Evolutionary conservation across 2,888 invertebrate genomes (phyloP).

Genomic region (Scaptomyza cyrtandrae): DNA sequence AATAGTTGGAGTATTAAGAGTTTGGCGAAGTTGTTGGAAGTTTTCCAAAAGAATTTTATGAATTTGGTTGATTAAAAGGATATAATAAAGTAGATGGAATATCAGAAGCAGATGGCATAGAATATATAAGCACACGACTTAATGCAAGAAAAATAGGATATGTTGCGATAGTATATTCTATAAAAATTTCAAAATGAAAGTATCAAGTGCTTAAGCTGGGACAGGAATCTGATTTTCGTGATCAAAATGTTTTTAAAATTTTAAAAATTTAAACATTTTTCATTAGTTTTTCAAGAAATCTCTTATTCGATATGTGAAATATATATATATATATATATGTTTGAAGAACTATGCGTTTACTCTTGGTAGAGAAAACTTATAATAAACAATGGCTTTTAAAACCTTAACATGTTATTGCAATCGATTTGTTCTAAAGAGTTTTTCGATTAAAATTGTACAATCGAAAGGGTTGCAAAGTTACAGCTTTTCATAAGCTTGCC

Average conservation of each 20-base stretch:
- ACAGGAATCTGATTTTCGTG: not conserved
- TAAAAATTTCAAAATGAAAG: not conserved
- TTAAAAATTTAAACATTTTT: not conserved
- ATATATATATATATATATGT: no score
- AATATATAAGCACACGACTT: not conserved
- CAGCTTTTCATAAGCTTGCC: not conserved
- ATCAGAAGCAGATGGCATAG: not conserved
- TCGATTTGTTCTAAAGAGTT: not conserved
- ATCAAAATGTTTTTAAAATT: no score
- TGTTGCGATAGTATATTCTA: no score
- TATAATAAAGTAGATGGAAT: not conserved
- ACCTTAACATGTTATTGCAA: not conserved
- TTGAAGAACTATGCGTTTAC: no score
- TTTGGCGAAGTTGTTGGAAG: not conserved
- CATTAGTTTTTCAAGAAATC: not conserved
- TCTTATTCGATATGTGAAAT: no score
- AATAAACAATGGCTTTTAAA: not conserved
- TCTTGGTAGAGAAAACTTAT: not conserved
- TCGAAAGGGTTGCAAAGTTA: not conserved
- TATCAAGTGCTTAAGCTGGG: not conserved
- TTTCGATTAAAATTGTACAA: no score
- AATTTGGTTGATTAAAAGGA: not conserved
- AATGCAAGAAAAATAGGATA: not conserved
- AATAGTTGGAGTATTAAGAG: constrained; percentile 11
- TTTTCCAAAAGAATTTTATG: no score